Conservation (phyloP, 2,797 vertebrate genomes). For the Pristis pectinata region DNA sequence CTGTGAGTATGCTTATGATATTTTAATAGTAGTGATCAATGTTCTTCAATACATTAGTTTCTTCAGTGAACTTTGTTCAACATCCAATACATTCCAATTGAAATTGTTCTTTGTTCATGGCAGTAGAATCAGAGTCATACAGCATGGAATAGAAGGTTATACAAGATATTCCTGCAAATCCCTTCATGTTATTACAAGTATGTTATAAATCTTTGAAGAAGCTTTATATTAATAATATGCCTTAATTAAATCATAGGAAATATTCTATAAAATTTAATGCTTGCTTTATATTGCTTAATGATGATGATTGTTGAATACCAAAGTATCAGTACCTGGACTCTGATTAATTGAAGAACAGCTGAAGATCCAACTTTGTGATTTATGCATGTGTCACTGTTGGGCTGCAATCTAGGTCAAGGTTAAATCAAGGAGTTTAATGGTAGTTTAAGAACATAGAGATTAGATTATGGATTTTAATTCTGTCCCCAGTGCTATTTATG, state of each 20-base stretch:
- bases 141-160: too few relatives aligned
- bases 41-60: neutral
- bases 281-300: neutral
- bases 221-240: too few relatives aligned
- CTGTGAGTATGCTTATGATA: neutral
- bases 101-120: neutral
- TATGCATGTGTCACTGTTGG: neutral
- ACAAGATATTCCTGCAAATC: too few relatives aligned
- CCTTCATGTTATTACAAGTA: neutral
- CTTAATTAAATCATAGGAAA: too few relatives aligned
- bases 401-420: neutral
- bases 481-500: neutral
- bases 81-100: neutral
- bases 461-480: neutral
- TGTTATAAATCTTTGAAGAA: neutral
- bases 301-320: neutral
- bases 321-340: too few relatives aligned
- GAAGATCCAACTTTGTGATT: neutral
- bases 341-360: neutral
- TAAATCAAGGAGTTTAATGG: neutral
- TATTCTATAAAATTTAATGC: too few relatives aligned
- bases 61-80: neutral
- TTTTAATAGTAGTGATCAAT: neutral
- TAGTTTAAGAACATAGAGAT: neutral
- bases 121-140: too few relatives aligned